Conservation (phyloP, 2,797 vertebrate genomes). For the Apogon talboti region DNA sequence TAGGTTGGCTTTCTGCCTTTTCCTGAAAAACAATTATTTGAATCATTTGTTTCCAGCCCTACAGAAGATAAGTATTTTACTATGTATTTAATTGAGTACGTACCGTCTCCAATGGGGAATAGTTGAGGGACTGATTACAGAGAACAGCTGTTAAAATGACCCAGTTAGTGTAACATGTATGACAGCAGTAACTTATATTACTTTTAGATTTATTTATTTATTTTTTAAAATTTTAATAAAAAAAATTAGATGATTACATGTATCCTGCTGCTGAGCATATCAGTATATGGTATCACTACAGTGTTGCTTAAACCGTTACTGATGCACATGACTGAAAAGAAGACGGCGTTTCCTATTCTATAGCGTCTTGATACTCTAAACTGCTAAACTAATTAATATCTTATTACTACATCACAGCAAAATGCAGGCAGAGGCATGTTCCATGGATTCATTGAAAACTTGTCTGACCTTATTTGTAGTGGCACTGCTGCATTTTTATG, state of each 20-base stretch:
- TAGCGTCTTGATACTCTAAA: not conserved
- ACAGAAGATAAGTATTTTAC: not conserved
- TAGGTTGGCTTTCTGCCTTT: too few relatives aligned
- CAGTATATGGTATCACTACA: not conserved
- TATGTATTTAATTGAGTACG: not conserved
- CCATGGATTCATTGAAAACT: conserved; percentile 47
- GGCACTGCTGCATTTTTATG: conserved; percentile 30
- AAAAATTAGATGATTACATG: not conserved
- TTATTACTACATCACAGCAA: conserved; percentile 31
- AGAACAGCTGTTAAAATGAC: not conserved
- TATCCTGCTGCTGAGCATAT: not conserved
- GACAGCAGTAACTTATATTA: too few relatives aligned
- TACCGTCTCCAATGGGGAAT: not conserved
- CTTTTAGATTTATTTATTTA: not conserved
- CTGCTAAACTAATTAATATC: conserved; percentile 2
- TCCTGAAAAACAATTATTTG: too few relatives aligned
- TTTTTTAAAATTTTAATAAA: not conserved
- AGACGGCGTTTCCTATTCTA: conserved; percentile 6
- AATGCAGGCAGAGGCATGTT: conserved; percentile 34
- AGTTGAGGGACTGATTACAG: conserved; percentile 4
- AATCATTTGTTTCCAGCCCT: too few relatives aligned
- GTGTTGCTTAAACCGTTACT: not conserved
- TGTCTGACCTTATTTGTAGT: conserved; percentile 62
- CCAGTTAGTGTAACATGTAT: not conserved
- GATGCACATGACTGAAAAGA: not conserved